Evolutionary conservation across 2,797 vertebrate species (phyloP).

Genomic region (Carduelis carduelis): DNA sequence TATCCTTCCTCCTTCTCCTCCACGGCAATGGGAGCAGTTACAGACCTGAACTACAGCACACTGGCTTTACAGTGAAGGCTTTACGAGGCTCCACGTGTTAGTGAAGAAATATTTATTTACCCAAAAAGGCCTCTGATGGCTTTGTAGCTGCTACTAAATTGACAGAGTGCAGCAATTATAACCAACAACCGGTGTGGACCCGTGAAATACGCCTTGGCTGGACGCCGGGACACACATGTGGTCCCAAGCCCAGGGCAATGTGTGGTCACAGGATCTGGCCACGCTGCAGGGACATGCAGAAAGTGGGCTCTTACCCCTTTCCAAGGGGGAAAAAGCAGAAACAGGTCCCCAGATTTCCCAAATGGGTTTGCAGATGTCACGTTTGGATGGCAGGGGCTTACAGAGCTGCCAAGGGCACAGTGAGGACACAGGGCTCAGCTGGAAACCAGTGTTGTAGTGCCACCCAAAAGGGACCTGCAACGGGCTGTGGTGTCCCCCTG

Average conservation of each 20-base stretch:
- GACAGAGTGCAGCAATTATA: constrained; percentile 49
- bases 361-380: rapidly evolving
- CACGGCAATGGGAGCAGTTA: rapidly evolving
- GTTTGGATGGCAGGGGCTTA: background rate
- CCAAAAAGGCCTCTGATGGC: constrained; percentile 47
- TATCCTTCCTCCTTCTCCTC: constrained; percentile 11
- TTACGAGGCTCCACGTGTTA: background rate
- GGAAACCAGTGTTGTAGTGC: rapidly evolving
- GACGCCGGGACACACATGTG: rapidly evolving
- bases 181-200: background rate
- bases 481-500: rapidly evolving
- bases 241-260: rapidly evolving
- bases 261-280: rapidly evolving
- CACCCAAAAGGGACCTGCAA: background rate
- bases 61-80: background rate
- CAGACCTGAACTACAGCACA: background rate
- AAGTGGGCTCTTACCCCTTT: background rate
- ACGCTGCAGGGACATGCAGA: background rate
- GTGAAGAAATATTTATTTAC: constrained; percentile 51
- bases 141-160: constrained; percentile 23
- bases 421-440: rapidly evolving
- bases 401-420: background rate
- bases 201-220: rapidly evolving
- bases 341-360: background rate
- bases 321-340: rapidly evolving